A percentile compares a stretch with the other conserved stretches of the same genome.
These are phyloP conservation scores for Candidula unifasciata DNA, from an alignment of 2,888 invertebrate genomes.

Conservation along the genomic window DNA sequence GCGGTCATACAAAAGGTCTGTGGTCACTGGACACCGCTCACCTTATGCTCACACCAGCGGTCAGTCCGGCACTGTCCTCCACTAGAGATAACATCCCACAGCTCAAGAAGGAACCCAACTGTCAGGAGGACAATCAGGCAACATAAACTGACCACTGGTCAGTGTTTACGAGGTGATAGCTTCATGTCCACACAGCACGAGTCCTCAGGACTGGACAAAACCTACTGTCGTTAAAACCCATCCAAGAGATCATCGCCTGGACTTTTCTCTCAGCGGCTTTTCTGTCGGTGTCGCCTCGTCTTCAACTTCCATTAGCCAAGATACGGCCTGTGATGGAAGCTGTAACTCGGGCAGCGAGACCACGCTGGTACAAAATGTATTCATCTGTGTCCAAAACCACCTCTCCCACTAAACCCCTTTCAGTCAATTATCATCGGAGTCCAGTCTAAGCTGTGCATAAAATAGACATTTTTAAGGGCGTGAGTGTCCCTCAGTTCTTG, in stretches of 20 bases:
- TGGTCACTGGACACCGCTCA: slow-evolving; percentile 4
- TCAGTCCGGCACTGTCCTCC: background rate
- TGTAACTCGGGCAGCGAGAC: background rate
- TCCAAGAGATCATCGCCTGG: background rate
- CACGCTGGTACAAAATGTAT: too few relatives aligned
- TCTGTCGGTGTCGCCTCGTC: background rate
- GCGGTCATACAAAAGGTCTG: background rate
- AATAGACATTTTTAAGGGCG: too few relatives aligned
- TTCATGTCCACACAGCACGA: background rate
- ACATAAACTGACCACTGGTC: slow-evolving; percentile 15
- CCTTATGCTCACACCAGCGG: background rate
- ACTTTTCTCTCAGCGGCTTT: background rate
- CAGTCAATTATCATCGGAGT: too few relatives aligned
- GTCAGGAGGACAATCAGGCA: background rate
- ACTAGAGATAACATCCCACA: background rate
- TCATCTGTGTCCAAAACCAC: too few relatives aligned
- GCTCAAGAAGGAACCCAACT: background rate
- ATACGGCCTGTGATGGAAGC: background rate
- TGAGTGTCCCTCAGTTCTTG: too few relatives aligned
- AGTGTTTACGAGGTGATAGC: slow-evolving; percentile 27
- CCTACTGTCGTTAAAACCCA: background rate
- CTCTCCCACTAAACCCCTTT: too few relatives aligned
- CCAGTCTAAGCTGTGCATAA: too few relatives aligned
- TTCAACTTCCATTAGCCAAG: background rate
- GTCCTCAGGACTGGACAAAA: background rate